Conservation (phyloP, 2,113 vertebrate genomes). For the Chaenogobius annularis region DNA sequence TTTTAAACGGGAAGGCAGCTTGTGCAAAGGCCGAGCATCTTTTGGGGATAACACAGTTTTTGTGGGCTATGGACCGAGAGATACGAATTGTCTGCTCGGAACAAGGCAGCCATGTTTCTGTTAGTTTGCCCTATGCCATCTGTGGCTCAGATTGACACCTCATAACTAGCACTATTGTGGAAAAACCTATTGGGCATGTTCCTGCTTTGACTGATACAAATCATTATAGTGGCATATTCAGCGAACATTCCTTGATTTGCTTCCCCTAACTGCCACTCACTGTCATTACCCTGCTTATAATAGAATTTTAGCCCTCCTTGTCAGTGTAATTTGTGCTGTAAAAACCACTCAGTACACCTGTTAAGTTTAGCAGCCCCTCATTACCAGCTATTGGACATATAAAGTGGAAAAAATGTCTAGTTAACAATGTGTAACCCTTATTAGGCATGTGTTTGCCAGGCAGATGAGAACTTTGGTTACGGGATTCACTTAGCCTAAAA, state of each 20-base stretch:
- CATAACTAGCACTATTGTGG: slow-evolving; percentile 58
- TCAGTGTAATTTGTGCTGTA: slow-evolving; percentile 26
- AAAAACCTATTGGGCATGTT: slow-evolving; percentile 18
- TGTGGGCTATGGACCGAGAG: no score
- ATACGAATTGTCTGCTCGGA: neutral
- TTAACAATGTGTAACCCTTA: slow-evolving; percentile 18
- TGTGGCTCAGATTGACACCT: slow-evolving; percentile 49
- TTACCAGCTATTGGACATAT: neutral
- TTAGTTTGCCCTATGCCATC: neutral
- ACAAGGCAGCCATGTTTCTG: neutral
- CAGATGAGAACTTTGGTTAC: slow-evolving; percentile 32
- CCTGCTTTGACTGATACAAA: slow-evolving; percentile 13
- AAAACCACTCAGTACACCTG: slow-evolving; percentile 7
- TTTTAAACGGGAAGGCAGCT: no score
- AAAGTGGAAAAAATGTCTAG: neutral
- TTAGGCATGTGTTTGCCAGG: slow-evolving; percentile 22
- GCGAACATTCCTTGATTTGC: slow-evolving; percentile 30
- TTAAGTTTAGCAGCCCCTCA: neutral
- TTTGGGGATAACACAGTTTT: neutral
- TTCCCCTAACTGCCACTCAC: slow-evolving; percentile 40
- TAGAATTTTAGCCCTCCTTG: slow-evolving; percentile 1
- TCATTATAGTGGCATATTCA: slow-evolving; percentile 24
- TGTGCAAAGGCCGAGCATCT: no score
- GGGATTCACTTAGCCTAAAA: slow-evolving; percentile 33
- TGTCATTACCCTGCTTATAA: slow-evolving; percentile 34